A percentile compares a stretch with the other conserved stretches of the same genome.
Conservation (phyloP, 1,140 invertebrate genomes). For the Dolichoris vasculosae region DNA sequence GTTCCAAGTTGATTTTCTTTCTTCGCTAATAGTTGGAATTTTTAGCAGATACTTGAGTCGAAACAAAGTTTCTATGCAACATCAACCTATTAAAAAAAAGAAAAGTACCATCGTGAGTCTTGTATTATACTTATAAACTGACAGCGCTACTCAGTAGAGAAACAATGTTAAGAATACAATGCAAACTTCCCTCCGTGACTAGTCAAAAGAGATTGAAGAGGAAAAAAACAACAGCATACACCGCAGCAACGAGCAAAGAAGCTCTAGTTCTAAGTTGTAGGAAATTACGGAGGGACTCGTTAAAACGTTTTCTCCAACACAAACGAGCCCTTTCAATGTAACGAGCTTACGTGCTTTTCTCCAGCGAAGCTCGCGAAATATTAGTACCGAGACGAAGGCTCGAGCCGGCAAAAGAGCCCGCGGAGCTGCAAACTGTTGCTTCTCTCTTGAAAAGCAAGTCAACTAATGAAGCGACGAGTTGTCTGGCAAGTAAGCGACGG, state of each 20-base stretch:
- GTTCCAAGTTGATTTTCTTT: neutral
- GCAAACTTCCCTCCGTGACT: neutral
- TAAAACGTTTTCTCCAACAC: slow-evolving; percentile 5
- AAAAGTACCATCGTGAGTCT: neutral
- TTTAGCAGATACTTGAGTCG: neutral
- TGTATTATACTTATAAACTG: neutral
- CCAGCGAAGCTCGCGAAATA: neutral
- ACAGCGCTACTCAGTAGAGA: neutral
- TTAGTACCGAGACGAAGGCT: slow-evolving; percentile 18
- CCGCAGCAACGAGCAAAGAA: neutral
- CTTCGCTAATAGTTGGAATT: neutral
- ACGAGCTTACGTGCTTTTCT: slow-evolving; percentile 27
- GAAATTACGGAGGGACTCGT: neutral
- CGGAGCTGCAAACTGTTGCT: slow-evolving; percentile 71
- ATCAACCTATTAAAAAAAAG: neutral
- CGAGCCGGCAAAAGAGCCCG: slow-evolving; percentile 47
- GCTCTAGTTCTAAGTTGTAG: neutral
- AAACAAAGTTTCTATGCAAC: neutral
- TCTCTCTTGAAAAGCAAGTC: slow-evolving; percentile 60
- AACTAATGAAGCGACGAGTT: slow-evolving; percentile 67
- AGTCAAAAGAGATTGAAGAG: neutral
- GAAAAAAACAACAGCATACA: neutral
- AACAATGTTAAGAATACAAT: neutral
- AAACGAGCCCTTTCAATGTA: slow-evolving; percentile 1
- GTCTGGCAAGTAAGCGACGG: slow-evolving; percentile 23